These are phyloP conservation scores for Ips nitidus DNA, from an alignment of 1,140 invertebrate genomes.

Conservation along the genomic window DNA sequence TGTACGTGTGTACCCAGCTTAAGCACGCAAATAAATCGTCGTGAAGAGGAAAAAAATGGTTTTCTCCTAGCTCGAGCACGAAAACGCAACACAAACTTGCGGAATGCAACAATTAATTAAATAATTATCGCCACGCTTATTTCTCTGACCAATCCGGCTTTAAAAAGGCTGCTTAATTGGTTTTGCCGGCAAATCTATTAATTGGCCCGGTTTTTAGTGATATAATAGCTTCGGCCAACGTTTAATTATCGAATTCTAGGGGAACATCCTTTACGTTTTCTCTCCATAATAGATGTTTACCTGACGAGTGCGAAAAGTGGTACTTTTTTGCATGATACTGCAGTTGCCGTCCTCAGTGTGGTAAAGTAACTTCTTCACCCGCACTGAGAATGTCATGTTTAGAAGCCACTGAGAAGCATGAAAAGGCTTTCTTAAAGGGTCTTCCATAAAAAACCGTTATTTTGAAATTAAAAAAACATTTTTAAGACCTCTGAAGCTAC, in stretches of 20 bases:
- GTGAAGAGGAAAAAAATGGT: neutral
- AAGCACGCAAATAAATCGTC: neutral
- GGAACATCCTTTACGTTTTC: neutral
- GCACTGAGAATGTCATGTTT: too few relatives aligned
- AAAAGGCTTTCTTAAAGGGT: too few relatives aligned
- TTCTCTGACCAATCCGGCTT: neutral
- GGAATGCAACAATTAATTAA: slow-evolving; percentile 22
- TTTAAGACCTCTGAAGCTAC: too few relatives aligned
- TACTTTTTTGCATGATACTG: too few relatives aligned
- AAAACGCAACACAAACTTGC: slow-evolving; percentile 1
- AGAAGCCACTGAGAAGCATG: too few relatives aligned
- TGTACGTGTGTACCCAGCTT: too few relatives aligned
- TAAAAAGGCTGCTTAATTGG: slow-evolving; percentile 19
- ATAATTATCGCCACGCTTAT: slow-evolving; percentile 18
- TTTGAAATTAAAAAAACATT: too few relatives aligned
- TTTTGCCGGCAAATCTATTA: slow-evolving; percentile 9
- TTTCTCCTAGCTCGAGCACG: neutral
- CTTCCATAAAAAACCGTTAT: too few relatives aligned
- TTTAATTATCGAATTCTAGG: neutral
- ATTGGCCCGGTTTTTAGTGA: slow-evolving; percentile 5
- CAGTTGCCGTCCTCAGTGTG: too few relatives aligned
- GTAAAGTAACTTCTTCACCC: too few relatives aligned
- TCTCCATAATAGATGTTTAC: too few relatives aligned
- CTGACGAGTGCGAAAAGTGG: too few relatives aligned
- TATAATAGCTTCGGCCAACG: neutral